Conservation (phyloP, 2,797 vertebrate genomes). For the Chelidonichthys spinosus region DNA sequence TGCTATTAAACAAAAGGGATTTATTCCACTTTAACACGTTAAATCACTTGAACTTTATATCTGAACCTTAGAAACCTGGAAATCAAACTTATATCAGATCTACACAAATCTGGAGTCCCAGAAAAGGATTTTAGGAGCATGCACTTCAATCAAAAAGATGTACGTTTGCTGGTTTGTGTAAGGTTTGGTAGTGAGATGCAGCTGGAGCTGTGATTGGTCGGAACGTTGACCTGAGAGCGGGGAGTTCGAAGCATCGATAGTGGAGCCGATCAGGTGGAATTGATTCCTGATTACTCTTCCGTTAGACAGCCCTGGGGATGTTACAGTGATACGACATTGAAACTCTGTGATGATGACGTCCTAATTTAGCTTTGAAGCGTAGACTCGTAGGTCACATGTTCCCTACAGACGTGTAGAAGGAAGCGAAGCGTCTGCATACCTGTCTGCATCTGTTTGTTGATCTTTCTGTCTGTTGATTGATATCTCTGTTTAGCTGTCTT, state of each 20-base stretch:
- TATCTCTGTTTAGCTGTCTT: constrained; percentile 15
- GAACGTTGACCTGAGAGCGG: neutral
- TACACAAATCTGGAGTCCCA: too few relatives aligned
- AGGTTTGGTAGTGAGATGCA: neutral
- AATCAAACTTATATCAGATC: too few relatives aligned
- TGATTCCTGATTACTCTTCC: neutral
- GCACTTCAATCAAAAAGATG: neutral
- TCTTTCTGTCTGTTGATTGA: constrained; percentile 26
- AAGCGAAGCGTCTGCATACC: too few relatives aligned
- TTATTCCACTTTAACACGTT: too few relatives aligned
- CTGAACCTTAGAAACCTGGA: too few relatives aligned
- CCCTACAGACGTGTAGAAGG: neutral
- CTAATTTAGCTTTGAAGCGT: neutral
- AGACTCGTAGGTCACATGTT: neutral
- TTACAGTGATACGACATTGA: neutral
- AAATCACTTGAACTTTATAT: too few relatives aligned
- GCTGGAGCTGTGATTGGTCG: neutral
- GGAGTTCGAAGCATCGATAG: neutral
- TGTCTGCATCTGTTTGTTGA: constrained; percentile 17
- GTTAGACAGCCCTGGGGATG: neutral
- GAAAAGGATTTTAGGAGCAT: too few relatives aligned
- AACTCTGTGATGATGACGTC: neutral
- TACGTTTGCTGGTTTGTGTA: neutral
- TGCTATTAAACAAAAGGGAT: too few relatives aligned
- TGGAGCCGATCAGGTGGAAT: neutral